Conservation (phyloP, 2,888 invertebrate genomes). For the Eupsilia transversa region DNA sequence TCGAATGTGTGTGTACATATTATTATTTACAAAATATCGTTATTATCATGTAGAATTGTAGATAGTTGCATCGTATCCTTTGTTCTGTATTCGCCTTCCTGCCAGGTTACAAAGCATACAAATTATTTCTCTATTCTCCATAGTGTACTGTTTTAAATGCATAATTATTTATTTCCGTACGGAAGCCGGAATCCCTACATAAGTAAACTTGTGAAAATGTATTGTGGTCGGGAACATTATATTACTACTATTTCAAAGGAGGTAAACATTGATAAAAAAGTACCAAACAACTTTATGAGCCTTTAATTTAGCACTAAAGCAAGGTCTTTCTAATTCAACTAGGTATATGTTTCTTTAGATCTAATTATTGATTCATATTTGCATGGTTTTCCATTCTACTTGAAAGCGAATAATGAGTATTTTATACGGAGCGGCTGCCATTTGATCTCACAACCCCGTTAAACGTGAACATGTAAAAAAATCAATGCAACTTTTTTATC, state of each 20-base stretch:
- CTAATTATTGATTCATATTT: no score
- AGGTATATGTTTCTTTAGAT: no score
- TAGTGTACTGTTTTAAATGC: slow-evolving; percentile 56
- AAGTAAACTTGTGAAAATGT: slow-evolving; percentile 51
- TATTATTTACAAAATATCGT: no score
- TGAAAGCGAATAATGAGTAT: background rate
- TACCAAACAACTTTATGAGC: background rate
- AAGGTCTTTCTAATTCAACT: background rate
- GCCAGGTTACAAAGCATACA: slow-evolving; percentile 38
- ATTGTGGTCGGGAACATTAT: slow-evolving; percentile 14
- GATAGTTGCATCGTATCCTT: slow-evolving; percentile 36
- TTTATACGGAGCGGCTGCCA: background rate
- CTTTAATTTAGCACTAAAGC: background rate
- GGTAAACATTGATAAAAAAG: background rate
- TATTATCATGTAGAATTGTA: slow-evolving; percentile 44
- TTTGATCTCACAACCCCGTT: background rate
- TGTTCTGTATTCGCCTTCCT: slow-evolving; percentile 39
- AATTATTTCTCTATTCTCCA: slow-evolving; percentile 51
- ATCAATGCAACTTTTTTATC: background rate
- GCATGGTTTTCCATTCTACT: background rate
- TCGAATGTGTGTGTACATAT: no score
- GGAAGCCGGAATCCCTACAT: slow-evolving; percentile 51
- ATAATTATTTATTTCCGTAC: slow-evolving; percentile 60
- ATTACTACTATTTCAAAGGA: slow-evolving; percentile 10
- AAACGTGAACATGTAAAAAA: no score